Evolutionary conservation across 2,113 vertebrate genomes (phyloP).

Genomic region (Nanorana parkeri): DNA sequence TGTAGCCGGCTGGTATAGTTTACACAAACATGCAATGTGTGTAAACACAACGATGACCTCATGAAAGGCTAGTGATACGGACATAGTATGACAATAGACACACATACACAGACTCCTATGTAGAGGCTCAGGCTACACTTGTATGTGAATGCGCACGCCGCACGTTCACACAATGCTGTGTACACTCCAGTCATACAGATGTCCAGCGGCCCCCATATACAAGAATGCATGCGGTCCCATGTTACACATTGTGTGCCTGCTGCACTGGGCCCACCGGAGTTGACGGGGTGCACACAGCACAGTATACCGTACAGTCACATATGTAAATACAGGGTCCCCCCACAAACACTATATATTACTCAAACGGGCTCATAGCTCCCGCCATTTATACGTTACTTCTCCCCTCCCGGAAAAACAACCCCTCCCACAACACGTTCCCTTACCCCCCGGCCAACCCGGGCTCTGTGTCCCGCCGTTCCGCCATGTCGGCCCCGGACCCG

Average conservation of each 20-base stretch:
- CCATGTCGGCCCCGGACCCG: slow-evolving; percentile 55
- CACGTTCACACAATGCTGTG: not conserved
- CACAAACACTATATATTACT: not conserved
- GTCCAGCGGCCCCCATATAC: not conserved
- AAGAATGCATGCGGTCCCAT: not conserved
- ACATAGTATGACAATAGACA: not conserved
- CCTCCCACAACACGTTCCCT: slow-evolving; percentile 12
- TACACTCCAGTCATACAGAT: not conserved
- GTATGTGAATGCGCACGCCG: not conserved
- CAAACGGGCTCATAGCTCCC: not conserved
- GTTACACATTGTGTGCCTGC: not conserved
- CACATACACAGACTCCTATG: not conserved
- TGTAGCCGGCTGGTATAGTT: no score
- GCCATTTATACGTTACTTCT: not conserved
- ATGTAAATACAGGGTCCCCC: not conserved
- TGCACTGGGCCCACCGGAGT: not conserved
- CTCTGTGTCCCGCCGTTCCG: slow-evolving; percentile 52
- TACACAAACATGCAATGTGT: no score
- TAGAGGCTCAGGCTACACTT: no score
- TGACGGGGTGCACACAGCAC: not conserved
- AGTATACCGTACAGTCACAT: not conserved
- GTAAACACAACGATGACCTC: no score
- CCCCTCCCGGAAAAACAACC: not conserved
- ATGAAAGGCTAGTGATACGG: no score
- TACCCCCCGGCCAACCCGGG: slow-evolving; percentile 52